These are phyloP conservation scores for Kryptopterus vitreolus DNA, from an alignment of 2,797 vertebrate genomes.

Conservation along the genomic window DNA sequence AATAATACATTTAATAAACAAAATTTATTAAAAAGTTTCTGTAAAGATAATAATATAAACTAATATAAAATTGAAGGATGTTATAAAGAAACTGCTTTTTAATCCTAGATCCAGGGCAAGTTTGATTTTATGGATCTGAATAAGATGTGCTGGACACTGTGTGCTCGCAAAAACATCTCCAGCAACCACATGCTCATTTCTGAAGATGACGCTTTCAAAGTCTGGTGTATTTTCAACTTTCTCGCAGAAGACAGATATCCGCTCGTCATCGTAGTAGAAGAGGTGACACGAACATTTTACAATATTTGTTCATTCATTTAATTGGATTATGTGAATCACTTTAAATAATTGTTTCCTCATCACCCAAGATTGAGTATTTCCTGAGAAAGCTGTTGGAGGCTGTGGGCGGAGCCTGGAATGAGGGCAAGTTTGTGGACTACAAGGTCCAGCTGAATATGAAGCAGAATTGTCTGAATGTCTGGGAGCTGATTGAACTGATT, in stretches of 20 bases:
- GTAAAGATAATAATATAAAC: too few species aligned
- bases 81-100: neutral
- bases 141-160: constrained; percentile 95
- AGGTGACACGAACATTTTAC: constrained; percentile 74
- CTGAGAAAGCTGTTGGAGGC: constrained; percentile 89
- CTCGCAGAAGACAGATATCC: constrained; percentile 94
- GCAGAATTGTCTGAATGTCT: constrained; percentile 80
- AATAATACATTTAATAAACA: too few species aligned
- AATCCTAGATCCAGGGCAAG: constrained; percentile 81
- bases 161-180: constrained; percentile 86
- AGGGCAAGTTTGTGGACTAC: constrained; percentile 89
- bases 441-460: constrained; percentile 77
- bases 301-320: neutral
- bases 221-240: constrained; percentile 99
- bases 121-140: constrained; percentile 92
- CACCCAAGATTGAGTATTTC: constrained; percentile 89
- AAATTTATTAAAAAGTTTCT: too few species aligned
- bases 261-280: constrained; percentile 86
- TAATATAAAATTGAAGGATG: neutral
- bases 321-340: neutral
- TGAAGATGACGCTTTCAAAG: constrained; percentile 88
- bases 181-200: constrained; percentile 79
- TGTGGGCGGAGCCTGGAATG: constrained; percentile 91
- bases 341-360: neutral
- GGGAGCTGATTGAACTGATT: constrained; percentile 87